Percentiles rank a stretch among this genome's conserved stretches.
phyloP scores from a whole-genome alignment of 2,113 vertebrate genomes.

The Plecotus auritus region DNA sequence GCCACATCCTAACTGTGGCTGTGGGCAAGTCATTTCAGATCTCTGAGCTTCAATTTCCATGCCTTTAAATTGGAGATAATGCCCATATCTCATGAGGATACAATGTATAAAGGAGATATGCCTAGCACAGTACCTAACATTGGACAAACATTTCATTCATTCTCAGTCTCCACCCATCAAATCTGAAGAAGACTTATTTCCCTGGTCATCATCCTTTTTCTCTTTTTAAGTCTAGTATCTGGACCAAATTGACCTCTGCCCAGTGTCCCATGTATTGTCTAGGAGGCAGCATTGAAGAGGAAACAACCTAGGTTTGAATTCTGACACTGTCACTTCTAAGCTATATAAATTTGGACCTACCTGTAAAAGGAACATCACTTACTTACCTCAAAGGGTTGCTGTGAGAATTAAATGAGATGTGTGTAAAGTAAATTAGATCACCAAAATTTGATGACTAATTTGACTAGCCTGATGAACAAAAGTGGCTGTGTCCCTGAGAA shows the following conservation, averaged over 20 bases:
- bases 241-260: neutral
- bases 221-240: slow-evolving; percentile 13
- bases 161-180: neutral
- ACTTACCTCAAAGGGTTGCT: neutral
- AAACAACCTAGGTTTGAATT: slow-evolving; percentile 1
- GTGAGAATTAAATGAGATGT: neutral
- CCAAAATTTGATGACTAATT: neutral
- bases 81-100: neutral
- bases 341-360: neutral
- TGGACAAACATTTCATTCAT: neutral
- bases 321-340: neutral
- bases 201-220: neutral
- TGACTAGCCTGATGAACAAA: neutral
- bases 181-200: neutral
- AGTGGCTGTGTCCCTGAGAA: neutral
- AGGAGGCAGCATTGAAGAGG: neutral
- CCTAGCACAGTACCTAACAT: neutral
- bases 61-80: neutral
- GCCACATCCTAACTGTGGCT: neutral
- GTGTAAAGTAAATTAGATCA: neutral
- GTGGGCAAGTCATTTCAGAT: neutral
- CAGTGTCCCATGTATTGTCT: neutral
- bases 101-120: neutral
- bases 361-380: neutral
- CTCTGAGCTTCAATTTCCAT: neutral